Evolutionary conservation across 1,140 invertebrate species (phyloP).

Genomic region (Penaeus vannamei): DNA sequence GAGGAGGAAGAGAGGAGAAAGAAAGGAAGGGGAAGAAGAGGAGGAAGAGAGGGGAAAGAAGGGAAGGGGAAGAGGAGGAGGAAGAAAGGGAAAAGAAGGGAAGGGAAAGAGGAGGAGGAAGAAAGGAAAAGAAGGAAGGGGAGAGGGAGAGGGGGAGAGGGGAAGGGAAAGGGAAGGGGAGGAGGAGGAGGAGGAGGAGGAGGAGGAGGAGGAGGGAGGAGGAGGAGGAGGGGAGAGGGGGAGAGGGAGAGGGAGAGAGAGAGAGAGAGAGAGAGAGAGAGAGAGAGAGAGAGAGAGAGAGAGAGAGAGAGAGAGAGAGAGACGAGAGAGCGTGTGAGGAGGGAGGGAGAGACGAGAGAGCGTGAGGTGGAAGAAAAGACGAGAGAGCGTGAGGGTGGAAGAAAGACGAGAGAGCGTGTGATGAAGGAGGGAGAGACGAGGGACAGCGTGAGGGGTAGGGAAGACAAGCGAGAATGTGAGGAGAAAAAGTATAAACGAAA

Average conservation of each 20-base stretch:
- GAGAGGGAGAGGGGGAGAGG: constrained; percentile 63
- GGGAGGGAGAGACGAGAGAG: too few species aligned
- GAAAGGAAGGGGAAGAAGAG: neutral
- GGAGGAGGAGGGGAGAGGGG: neutral
- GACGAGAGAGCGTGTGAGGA: too few species aligned
- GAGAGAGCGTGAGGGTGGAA: too few species aligned
- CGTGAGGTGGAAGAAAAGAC: too few species aligned
- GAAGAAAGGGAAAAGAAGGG: constrained; percentile 42
- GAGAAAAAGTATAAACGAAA: neutral
- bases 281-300: constrained; percentile 52
- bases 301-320: constrained; percentile 66
- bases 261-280: neutral
- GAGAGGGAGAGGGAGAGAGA: neutral
- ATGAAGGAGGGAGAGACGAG: neutral
- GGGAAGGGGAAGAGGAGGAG: constrained; percentile 38
- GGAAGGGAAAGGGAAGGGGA: too few species aligned
- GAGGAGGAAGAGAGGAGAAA: neutral
- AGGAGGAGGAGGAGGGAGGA: too few species aligned
- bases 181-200: too few species aligned
- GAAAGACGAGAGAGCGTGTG: neutral
- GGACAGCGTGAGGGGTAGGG: neutral
- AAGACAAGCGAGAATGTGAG: neutral
- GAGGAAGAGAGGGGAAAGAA: neutral
- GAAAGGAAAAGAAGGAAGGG: constrained; percentile 67
- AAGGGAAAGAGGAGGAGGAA: constrained; percentile 55